A percentile compares a stretch with the other conserved stretches of the same genome.
Conservation (phyloP, 1,140 invertebrate species). For the Frieseomelitta varia region DNA sequence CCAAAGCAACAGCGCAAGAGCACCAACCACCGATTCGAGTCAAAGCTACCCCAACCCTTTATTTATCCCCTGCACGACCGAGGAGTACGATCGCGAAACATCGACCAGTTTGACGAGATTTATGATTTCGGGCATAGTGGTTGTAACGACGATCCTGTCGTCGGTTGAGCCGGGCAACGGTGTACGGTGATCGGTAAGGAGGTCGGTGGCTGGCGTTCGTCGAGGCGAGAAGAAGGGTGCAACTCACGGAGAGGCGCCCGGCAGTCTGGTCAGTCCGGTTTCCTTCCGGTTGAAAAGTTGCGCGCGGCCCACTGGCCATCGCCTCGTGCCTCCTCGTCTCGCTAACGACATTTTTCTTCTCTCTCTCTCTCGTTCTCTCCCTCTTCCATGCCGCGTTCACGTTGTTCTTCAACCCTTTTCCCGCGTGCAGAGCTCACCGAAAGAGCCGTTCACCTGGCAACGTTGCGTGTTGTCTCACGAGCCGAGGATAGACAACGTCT, state of each 20-base stretch:
- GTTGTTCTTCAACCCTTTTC: constrained; percentile 13
- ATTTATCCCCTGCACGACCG: background rate
- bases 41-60: no score
- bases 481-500: constrained; percentile 15
- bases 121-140: constrained; percentile 33
- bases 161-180: background rate
- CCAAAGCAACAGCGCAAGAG: no score
- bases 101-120: constrained; percentile 44
- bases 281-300: constrained; percentile 70
- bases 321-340: constrained; percentile 2
- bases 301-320: constrained; percentile 55
- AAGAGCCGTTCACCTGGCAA: constrained; percentile 28
- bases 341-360: constrained; percentile 33
- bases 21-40: no score
- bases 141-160: background rate
- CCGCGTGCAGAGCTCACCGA: background rate
- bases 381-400: background rate
- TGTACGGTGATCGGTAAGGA: constrained; percentile 19
- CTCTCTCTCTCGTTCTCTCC: background rate
- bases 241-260: constrained; percentile 71
- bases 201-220: constrained; percentile 43
- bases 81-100: background rate
- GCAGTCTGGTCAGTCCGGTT: constrained; percentile 76
- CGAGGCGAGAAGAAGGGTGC: constrained; percentile 61
- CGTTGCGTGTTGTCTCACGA: constrained; percentile 66